These are phyloP conservation scores for Pygoscelis adeliae DNA, from an alignment of 2,113 vertebrate species.

Conservation along the genomic window DNA sequence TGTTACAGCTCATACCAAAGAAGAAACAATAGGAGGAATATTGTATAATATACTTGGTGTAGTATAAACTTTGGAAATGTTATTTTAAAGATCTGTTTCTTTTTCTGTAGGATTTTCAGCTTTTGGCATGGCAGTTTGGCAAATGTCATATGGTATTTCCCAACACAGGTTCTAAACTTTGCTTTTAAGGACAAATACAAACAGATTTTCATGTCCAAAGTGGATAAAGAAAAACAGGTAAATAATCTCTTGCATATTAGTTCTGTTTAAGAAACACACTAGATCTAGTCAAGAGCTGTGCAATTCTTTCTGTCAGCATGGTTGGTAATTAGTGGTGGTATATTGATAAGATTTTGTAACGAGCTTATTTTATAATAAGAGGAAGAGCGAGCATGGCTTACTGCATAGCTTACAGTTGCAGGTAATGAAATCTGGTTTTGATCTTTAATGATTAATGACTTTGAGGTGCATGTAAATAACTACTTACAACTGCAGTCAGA, in stretches of 20 bases:
- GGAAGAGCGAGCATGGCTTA: background rate
- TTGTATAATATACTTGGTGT: background rate
- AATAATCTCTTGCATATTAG: background rate
- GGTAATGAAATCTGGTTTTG: background rate
- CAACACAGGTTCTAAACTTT: slow-evolving; percentile 69
- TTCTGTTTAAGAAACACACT: background rate
- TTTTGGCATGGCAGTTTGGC: slow-evolving; percentile 63
- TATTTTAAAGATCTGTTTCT: slow-evolving; percentile 11
- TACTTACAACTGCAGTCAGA: background rate
- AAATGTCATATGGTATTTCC: slow-evolving; percentile 62
- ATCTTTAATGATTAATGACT: background rate
- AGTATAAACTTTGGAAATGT: background rate
- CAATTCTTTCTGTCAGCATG: background rate
- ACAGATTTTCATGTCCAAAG: slow-evolving; percentile 54
- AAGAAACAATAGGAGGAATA: background rate
- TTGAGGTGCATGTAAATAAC: background rate
- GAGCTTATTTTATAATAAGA: background rate
- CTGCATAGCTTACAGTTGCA: background rate
- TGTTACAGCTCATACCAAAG: background rate
- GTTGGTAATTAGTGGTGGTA: background rate
- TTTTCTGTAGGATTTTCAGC: slow-evolving; percentile 48
- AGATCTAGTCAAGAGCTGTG: background rate
- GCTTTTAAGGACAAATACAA: slow-evolving; percentile 73
- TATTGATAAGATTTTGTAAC: background rate
- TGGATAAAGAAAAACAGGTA: slow-evolving; percentile 70